Base-by-base conservation (phyloP, 2,888 invertebrate species). In the Platycheirus rosarum region DNA sequence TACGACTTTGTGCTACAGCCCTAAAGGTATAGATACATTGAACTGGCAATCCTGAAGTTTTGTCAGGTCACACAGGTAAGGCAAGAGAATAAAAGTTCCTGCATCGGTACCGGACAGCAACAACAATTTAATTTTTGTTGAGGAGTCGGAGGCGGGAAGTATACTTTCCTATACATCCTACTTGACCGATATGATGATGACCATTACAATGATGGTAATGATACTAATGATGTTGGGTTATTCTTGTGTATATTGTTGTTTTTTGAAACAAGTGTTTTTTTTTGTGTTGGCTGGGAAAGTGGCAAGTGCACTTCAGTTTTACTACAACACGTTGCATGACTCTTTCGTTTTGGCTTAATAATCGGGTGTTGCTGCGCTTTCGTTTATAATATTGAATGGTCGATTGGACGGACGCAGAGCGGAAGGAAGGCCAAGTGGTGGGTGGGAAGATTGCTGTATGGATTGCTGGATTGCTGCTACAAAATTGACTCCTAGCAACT, bases 341-440 rank as follows among this genome's bases (percentile, higher is more conserved):
- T 73, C 82, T 82, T 82, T 82, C 77, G 73, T 63, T 82, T 77
- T 82, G 73, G 35, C 57, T 66, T 82, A 77, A 82, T 82, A 82
- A 76, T 60, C 82, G 82, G 66, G 66, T 73, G 82, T 77, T 68
- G 71, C 40, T 73, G 82, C 70, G 66, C 71, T 77, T 40, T 53
- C 76, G 71, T 57, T 57, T 57, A 32, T 7, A 32, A 57, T 40
- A 60, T 40, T 66, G 75, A 63, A 53, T 76, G 51, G 20, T 8
- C 29, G 40, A 11, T 11, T 14, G 9, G 37, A 40, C 7, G 57
- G 35, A 32, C 32, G 9, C 32, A 60, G 51, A 40, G 53, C 57
- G 68, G 69, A 75, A 71, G 76, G 75, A 80, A 66, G 74, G 55
- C 63, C 63, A 76, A 70, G 49, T 75, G 51, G 35, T 74, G 20